Percentiles rank a stretch among this genome's conserved stretches.
Conservation (phyloP, 2,113 vertebrate species). For the Eretmochelys imbricata region DNA sequence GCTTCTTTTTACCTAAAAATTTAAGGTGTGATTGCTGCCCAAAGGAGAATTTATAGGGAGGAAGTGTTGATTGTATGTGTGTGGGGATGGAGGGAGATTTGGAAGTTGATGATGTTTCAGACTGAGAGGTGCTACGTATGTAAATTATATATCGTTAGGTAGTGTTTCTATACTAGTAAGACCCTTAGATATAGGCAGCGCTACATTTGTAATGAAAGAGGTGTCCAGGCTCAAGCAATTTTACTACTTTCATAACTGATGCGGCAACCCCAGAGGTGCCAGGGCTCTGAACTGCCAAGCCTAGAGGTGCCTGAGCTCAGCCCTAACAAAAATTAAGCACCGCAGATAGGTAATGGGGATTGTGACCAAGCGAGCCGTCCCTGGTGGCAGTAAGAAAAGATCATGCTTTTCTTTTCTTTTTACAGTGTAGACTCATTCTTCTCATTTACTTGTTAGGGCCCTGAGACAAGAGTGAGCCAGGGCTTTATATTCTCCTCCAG, state of each 20-base stretch:
- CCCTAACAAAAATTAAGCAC: no score
- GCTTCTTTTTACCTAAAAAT: accelerated
- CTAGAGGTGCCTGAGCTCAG: no score
- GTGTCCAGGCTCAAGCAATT: no score
- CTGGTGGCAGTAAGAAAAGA: not conserved
- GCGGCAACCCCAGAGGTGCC: no score
- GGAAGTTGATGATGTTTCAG: not conserved
- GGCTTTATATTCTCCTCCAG: not conserved
- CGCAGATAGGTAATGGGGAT: not conserved
- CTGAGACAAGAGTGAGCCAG: not conserved
- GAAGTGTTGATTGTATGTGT: not conserved
- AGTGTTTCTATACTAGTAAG: not conserved
- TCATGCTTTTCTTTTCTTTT: not conserved
- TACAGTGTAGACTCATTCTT: not conserved
- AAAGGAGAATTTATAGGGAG: accelerated
- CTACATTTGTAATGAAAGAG: no score
- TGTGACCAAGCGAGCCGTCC: not conserved
- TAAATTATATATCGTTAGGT: not conserved
- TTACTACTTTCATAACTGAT: no score
- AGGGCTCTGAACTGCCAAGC: no score
- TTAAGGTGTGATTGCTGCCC: not conserved
- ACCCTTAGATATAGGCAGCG: not conserved
- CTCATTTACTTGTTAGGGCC: not conserved
- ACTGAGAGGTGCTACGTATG: not conserved
- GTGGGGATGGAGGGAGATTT: not conserved